Conservation (phyloP, 2,888 invertebrate genomes). For the Ischnura elegans region DNA sequence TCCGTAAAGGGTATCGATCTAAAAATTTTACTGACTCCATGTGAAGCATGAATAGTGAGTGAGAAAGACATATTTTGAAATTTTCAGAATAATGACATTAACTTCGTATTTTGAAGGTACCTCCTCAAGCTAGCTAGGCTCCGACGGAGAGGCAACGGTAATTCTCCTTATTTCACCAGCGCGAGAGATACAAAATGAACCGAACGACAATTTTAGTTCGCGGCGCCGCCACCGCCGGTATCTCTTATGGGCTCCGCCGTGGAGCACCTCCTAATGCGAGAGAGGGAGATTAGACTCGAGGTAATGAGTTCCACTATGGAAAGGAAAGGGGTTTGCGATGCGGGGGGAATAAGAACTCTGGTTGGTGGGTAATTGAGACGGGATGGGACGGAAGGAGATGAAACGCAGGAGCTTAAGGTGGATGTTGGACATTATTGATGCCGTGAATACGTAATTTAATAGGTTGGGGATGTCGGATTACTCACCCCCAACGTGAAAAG, state of each 20-base stretch:
- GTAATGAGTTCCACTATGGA: not conserved
- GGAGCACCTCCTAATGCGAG: not conserved
- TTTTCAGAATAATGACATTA: too few relatives aligned
- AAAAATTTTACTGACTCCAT: too few relatives aligned
- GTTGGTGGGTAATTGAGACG: not conserved
- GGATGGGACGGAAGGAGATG: not conserved
- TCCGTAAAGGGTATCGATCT: too few relatives aligned
- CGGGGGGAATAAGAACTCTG: not conserved
- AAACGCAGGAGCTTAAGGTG: not conserved
- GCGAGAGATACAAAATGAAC: not conserved
- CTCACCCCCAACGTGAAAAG: not conserved
- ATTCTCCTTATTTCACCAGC: not conserved
- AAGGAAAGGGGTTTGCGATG: not conserved
- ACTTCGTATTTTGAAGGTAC: too few relatives aligned
- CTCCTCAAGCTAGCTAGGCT: too few relatives aligned
- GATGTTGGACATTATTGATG: slow-evolving; percentile 23
- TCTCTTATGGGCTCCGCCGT: not conserved
- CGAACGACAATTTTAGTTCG: not conserved
- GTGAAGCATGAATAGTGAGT: too few relatives aligned
- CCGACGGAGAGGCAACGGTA: not conserved
- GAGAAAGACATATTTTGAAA: too few relatives aligned
- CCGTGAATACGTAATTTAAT: not conserved
- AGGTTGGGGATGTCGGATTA: not conserved
- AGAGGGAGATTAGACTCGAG: not conserved
- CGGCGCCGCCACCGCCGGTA: not conserved